Base-by-base conservation (phyloP, 2,797 vertebrate genomes). In the Paramormyrops hopkinsi region DNA sequence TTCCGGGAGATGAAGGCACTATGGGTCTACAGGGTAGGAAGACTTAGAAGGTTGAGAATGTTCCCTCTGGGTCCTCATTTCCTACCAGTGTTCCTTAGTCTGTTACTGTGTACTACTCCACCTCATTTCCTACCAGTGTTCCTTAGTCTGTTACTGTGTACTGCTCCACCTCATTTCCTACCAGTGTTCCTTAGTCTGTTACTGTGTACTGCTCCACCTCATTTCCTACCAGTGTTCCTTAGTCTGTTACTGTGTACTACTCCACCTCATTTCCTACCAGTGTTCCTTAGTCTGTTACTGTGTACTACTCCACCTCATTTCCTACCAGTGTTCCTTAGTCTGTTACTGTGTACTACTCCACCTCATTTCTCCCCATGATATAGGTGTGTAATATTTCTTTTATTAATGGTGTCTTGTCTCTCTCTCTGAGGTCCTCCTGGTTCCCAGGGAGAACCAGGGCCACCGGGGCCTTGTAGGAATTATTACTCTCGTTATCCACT, bases 401-500 rank as follows among this genome's bases (percentile, higher is more conserved):
- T n/a, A 82, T 82, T 82, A 9, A 82, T 46, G 76, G 17, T 46
- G 37, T n/a, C 41, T 46, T 82, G 37, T 82, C 37, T 79, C 33
- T 79, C 37, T 79, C 50, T 54, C 3, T 54, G 11, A 29, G 48
- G 83, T 86, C 8, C 48, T 54, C 11, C 50, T 86, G n/a, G 48
- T 33, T 59, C 50, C 85, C 29, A 19, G 14, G 85, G 95, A 46
- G 91, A 56, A 88, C 76, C 79, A 1, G 94, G 96, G 76, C 76
- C 37, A 46, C 17, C 37, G 0, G 9, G 1, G 48, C 46, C 90
- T 92, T 46, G 95, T 95, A 91, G 2, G 12, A 46, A 33, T 51
- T 86, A 95, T 95, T 53, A 12, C 22, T 9, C 91, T 92, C 97
- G 97, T 86, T 98, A 98, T 94, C 94, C 99, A 90, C 93, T 99